phyloP scores from a whole-genome alignment of 2,797 vertebrate genomes.

The Nasua narica region DNA sequence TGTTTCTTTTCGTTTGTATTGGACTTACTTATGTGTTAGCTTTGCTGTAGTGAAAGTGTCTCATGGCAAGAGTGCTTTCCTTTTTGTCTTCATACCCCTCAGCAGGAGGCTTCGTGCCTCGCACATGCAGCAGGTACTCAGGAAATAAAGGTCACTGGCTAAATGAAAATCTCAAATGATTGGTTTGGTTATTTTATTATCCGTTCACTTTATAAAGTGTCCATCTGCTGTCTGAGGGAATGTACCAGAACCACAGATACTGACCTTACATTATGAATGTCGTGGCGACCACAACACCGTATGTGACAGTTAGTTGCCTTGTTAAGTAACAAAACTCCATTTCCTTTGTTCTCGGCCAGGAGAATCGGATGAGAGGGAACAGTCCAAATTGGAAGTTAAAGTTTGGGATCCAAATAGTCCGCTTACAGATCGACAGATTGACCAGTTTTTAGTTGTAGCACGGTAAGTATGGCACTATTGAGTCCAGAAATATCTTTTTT shows the following conservation, averaged over 20 bases:
- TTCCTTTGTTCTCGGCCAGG: constrained; percentile 81
- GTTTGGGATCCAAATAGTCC: constrained; percentile 98
- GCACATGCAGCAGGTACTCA: not conserved
- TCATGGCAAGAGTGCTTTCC: not conserved
- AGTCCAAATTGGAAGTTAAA: constrained; percentile 96
- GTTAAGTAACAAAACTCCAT: constrained; percentile 75
- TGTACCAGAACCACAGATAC: not conserved
- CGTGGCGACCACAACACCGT: fast-evolving
- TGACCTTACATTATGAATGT: not conserved
- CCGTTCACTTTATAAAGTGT: not conserved
- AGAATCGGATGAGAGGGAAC: constrained; percentile 95
- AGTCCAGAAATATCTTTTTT: constrained; percentile 47
- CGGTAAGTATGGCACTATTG: constrained; percentile 86
- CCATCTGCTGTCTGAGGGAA: not conserved
- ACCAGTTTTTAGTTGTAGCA: constrained; percentile 98
- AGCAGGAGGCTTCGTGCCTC: not conserved
- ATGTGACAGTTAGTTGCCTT: not conserved
- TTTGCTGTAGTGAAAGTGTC: not conserved
- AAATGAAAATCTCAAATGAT: not conserved
- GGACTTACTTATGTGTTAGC: not conserved
- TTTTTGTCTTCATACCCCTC: not conserved
- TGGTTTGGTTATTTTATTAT: not conserved
- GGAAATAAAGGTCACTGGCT: not conserved
- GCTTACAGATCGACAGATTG: constrained; percentile 96
- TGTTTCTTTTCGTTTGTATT: not conserved